Evolutionary conservation across 2,113 vertebrate genomes (phyloP).

Genomic region (Lepisosteus osseus): DNA sequence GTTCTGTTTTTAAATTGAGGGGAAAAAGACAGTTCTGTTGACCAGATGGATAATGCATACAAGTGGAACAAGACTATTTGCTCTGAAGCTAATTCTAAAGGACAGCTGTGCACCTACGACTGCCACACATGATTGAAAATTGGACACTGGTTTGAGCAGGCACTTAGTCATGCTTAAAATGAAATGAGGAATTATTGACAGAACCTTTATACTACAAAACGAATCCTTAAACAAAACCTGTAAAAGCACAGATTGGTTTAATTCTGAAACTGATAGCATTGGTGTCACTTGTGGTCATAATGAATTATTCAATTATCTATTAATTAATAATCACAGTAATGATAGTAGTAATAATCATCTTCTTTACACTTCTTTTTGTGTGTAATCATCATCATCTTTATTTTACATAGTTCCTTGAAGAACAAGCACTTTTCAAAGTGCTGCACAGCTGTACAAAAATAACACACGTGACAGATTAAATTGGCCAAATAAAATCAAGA

Average conservation of each 20-base stretch:
- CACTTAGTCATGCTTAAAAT: not conserved
- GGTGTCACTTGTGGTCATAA: not conserved
- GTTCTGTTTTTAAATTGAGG: too few relatives aligned
- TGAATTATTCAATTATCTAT: not conserved
- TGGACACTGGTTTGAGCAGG: not conserved
- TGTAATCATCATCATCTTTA: too few relatives aligned
- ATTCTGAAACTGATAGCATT: not conserved
- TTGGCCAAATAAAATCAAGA: too few relatives aligned
- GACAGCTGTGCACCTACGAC: not conserved
- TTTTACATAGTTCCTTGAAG: too few relatives aligned
- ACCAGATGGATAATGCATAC: not conserved
- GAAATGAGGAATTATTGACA: not conserved
- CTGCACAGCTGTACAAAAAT: too few relatives aligned
- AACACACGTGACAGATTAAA: too few relatives aligned
- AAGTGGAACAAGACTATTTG: not conserved
- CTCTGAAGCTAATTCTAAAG: not conserved
- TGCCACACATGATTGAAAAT: not conserved
- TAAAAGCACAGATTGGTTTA: not conserved
- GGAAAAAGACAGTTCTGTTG: not conserved
- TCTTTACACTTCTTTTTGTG: too few relatives aligned
- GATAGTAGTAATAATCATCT: too few relatives aligned
- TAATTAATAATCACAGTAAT: too few relatives aligned
- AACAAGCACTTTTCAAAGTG: too few relatives aligned
- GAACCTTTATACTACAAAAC: not conserved
- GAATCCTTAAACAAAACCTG: not conserved